Percentiles rank a stretch among this genome's conserved stretches.
phyloP scores from a whole-genome alignment of 2,888 invertebrate species.

The Lepidocyrtinus sp. region DNA sequence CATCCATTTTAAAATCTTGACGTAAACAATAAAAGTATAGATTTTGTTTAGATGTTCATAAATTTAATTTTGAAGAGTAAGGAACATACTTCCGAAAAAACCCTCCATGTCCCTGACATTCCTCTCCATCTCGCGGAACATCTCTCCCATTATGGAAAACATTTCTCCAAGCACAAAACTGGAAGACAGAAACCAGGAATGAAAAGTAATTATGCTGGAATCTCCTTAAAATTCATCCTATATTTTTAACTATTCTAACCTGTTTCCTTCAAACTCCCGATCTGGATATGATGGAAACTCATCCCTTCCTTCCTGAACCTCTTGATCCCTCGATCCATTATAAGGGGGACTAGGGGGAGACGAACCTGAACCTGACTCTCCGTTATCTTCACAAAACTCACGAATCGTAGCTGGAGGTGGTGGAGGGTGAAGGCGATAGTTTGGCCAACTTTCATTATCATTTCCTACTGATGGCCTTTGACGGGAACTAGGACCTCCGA shows the following conservation, averaged over 20 bases:
- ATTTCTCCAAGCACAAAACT: conserved; percentile 30
- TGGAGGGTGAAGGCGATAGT: not conserved
- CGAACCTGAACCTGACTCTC: not conserved
- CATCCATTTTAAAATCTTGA: no score
- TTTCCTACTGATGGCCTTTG: not conserved
- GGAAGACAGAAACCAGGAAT: no score
- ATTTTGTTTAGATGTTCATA: not conserved
- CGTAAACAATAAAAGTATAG: not conserved
- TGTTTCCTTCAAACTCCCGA: not conserved
- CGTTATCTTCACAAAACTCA: not conserved
- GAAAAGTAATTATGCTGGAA: not conserved
- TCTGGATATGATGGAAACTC: not conserved
- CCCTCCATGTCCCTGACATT: conserved; percentile 35
- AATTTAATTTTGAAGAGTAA: not conserved
- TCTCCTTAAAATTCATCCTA: not conserved
- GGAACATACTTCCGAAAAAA: conserved; percentile 31
- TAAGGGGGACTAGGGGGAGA: not conserved
- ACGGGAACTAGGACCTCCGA: conserved; percentile 9
- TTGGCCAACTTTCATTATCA: not conserved
- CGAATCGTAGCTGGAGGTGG: not conserved
- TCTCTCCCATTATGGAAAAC: conserved; percentile 33
- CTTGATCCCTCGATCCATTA: not conserved
- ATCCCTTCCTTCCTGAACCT: not conserved
- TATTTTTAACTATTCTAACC: not conserved
- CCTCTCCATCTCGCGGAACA: conserved; percentile 49